Conservation (phyloP, 2,888 invertebrate species). For the Caenorhabditis wallacei region DNA sequence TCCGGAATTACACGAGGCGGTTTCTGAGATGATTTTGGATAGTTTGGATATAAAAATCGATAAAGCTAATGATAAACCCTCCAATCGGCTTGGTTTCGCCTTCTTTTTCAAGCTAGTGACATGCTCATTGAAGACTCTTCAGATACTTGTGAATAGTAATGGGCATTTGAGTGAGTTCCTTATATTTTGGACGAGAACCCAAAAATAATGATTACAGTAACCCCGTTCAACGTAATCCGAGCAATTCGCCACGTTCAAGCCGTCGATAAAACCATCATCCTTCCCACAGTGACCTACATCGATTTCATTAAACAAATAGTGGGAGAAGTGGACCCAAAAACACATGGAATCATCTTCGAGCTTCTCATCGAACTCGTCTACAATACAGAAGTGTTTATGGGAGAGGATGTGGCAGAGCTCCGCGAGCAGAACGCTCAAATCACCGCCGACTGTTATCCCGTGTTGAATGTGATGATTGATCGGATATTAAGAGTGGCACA, state of each 20-base stretch:
- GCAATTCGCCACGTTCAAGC: slow-evolving; percentile 64
- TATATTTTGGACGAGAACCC: too few species aligned
- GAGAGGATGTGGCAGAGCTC: slow-evolving; percentile 32
- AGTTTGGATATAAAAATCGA: slow-evolving; percentile 53
- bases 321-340: slow-evolving; percentile 51
- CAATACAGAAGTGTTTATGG: slow-evolving; percentile 34
- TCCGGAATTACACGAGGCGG: slow-evolving; percentile 64
- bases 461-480: slow-evolving; percentile 46
- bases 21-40: slow-evolving; percentile 61
- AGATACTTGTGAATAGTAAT: slow-evolving; percentile 59
- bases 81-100: slow-evolving; percentile 54
- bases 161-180: slow-evolving; percentile 36
- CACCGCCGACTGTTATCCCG: slow-evolving; percentile 19
- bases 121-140: slow-evolving; percentile 64
- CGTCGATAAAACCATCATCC: slow-evolving; percentile 58
- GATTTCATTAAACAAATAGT: slow-evolving; percentile 65
- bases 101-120: slow-evolving; percentile 71
- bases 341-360: slow-evolving; percentile 64
- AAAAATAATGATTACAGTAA: slow-evolving; percentile 60
- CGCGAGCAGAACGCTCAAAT: slow-evolving; percentile 3
- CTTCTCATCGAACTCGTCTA: slow-evolving; percentile 57
- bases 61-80: not conserved
- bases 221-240: slow-evolving; percentile 66
- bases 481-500: slow-evolving; percentile 48
- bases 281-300: slow-evolving; percentile 36